Evolutionary conservation across 23 tunicate genomes (phyloP), one percentile per base, ranked within the genome.

Genomic region (Styela plicata): DNA sequence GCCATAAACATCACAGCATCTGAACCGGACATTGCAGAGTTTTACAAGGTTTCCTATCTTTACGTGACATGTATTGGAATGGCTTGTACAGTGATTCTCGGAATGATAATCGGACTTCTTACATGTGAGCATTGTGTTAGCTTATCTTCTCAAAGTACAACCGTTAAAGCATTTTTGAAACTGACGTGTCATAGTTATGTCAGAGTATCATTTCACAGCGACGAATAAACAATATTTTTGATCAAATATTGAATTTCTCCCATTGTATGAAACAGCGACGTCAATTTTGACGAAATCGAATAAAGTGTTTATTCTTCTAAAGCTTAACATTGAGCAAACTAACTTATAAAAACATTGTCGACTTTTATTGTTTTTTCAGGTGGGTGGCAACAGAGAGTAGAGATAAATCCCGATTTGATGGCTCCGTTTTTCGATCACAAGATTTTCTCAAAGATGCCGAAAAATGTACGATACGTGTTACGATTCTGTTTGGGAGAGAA

Each of bases 361-460:
- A 3, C 10, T 23, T 33, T 32, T 32, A 17, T 73, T 73, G 26
- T 32, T 13, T 21, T 73, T 73, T 32, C 81, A 90, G 96, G 96
- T 26, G 96, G 96, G 2, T 85, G 89, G 89, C 79, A 80, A 33
- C 27, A 81, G 13, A 64, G 85, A 30, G 65, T 74, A 24, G 28
- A 62, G 1, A 87, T 91, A 3, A 73, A 82, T 33, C 78, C 82
- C 3, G 61, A 44, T 20, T 68, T 91, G 31, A 53, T 91, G 28
- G 71, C 61, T 24, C 89, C 89, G 24, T 52, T 83, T 24, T 86
- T 91, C 57, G 85, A 86, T 52, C 90, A 91, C 69, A 33, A 74
- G 78, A 23, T 91, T n/a, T 85, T 79, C 31, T 29, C 36, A 3
- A 86, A 90, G 77, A 24, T 91, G 24, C 90, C 97, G 1, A 85